A percentile compares a stretch with the other conserved stretches of the same genome.
Evolutionary conservation across 2,113 vertebrate species (phyloP).

Genomic region (Alces alces): DNA sequence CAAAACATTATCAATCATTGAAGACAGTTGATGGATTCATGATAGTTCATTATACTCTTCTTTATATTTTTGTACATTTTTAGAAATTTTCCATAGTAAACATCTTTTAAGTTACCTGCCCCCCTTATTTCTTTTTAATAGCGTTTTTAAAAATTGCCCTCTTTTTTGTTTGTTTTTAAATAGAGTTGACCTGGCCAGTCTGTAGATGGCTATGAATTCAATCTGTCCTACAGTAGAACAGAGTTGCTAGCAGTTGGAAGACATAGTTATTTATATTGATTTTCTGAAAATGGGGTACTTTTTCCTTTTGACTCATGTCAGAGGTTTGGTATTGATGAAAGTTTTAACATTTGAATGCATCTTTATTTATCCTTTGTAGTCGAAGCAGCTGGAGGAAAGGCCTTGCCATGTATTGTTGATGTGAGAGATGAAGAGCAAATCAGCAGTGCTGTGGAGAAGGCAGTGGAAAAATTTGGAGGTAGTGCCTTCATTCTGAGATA

Average conservation of each 20-base stretch:
- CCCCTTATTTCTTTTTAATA: not conserved
- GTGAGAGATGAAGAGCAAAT: conserved; percentile 95
- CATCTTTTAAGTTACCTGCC: not conserved
- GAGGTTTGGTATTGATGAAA: not conserved
- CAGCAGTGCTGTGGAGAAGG: conserved; percentile 85
- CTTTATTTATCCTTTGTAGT: conserved; percentile 77
- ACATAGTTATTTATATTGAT: not conserved
- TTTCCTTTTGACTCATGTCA: not conserved
- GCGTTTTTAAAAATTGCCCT: not conserved
- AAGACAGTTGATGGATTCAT: not conserved
- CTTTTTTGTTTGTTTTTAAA: not conserved
- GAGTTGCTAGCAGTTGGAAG: not conserved
- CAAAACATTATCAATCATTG: not conserved
- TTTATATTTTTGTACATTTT: not conserved
- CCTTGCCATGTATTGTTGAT: conserved; percentile 93
- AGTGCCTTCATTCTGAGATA: conserved; percentile 37
- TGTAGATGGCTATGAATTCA: not conserved
- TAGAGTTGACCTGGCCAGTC: not conserved
- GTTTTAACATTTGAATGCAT: not conserved
- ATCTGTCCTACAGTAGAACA: not conserved
- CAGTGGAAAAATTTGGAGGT: conserved; percentile 94
- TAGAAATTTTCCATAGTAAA: not conserved
- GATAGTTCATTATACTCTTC: not conserved
- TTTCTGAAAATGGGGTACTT: not conserved
- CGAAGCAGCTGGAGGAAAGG: conserved; percentile 92